Conservation (phyloP, 1,140 invertebrate species). For the Drosophila littoralis region DNA sequence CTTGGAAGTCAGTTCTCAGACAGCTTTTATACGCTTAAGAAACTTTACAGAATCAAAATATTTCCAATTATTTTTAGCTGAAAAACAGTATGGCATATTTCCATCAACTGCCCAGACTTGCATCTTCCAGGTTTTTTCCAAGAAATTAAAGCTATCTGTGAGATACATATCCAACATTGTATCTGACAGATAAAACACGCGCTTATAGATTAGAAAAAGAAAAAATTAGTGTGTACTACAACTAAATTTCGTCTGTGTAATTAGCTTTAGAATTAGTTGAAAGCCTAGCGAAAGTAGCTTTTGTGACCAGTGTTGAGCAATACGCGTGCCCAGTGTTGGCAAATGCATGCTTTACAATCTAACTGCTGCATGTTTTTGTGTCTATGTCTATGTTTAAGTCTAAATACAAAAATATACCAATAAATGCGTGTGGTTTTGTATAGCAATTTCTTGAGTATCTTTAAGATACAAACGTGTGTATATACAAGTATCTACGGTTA, state of each 20-base stretch:
- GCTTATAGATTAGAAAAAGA: constrained; percentile 49
- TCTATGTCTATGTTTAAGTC: constrained; percentile 59
- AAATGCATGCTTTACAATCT: constrained; percentile 63
- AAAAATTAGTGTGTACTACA: constrained; percentile 24
- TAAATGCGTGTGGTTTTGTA: constrained; percentile 65
- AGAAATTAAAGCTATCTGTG: constrained; percentile 54
- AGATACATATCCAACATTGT: constrained; percentile 66
- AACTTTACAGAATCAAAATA: not conserved
- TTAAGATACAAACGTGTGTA: not conserved
- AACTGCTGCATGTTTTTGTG: constrained; percentile 62
- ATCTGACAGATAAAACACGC: constrained; percentile 65
- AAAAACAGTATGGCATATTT: constrained; percentile 61
- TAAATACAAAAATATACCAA: constrained; percentile 59
- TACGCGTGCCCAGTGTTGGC: constrained; percentile 39
- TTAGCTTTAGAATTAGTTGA: constrained; percentile 62
- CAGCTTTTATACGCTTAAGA: not conserved
- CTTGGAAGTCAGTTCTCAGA: not conserved
- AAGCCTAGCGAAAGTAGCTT: constrained; percentile 51
- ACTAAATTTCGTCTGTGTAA: constrained; percentile 25
- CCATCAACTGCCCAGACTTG: constrained; percentile 84
- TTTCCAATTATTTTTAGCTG: constrained; percentile 2
- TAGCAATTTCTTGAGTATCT: constrained; percentile 46
- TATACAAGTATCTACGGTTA: not conserved
- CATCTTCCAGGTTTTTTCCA: constrained; percentile 80
- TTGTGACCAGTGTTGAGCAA: constrained; percentile 69